These are phyloP conservation scores for Hemibagrus guttatus DNA, from an alignment of 2,797 vertebrate genomes.

Conservation along the genomic window DNA sequence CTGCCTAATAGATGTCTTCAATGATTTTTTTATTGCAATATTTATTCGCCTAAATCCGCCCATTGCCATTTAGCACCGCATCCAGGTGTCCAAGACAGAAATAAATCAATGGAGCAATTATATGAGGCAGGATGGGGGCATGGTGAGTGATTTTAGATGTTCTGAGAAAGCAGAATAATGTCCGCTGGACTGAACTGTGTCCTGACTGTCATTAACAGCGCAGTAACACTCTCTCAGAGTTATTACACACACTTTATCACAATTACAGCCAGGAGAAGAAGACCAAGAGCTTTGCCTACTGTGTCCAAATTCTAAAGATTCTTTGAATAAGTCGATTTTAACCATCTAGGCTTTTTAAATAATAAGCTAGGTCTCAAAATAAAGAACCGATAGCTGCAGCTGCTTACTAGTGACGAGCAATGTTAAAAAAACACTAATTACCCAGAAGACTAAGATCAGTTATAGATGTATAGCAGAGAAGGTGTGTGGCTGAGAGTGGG, in stretches of 20 bases:
- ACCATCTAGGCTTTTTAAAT: not conserved
- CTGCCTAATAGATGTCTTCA: slow-evolving; percentile 57
- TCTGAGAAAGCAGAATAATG: slow-evolving; percentile 31
- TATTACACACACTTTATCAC: slow-evolving; percentile 35
- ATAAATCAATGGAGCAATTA: slow-evolving; percentile 75
- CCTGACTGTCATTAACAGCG: slow-evolving; percentile 29
- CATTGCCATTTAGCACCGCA: slow-evolving; percentile 68
- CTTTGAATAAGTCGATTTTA: not conserved
- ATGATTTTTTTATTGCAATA: slow-evolving; percentile 68
- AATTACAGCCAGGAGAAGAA: slow-evolving; percentile 19
- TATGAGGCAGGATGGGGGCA: slow-evolving; percentile 61
- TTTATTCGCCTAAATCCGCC: slow-evolving; percentile 70
- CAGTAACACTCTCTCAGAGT: slow-evolving; percentile 8
- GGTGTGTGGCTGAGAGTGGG: too few species aligned
- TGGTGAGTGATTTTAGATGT: slow-evolving; percentile 56
- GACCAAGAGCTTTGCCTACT: slow-evolving; percentile 17
- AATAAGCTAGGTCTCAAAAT: not conserved
- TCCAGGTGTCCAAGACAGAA: slow-evolving; percentile 61
- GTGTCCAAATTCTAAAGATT: not conserved
- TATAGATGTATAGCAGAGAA: too few species aligned
- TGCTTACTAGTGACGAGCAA: not conserved
- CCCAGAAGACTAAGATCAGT: too few species aligned
- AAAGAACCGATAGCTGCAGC: not conserved
- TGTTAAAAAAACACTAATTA: not conserved
- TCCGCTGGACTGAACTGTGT: slow-evolving; percentile 23